Base-by-base conservation (phyloP, 30 jellyfish, hydroid and myxozoan genomes). In the Rhopilema esculentum region DNA sequence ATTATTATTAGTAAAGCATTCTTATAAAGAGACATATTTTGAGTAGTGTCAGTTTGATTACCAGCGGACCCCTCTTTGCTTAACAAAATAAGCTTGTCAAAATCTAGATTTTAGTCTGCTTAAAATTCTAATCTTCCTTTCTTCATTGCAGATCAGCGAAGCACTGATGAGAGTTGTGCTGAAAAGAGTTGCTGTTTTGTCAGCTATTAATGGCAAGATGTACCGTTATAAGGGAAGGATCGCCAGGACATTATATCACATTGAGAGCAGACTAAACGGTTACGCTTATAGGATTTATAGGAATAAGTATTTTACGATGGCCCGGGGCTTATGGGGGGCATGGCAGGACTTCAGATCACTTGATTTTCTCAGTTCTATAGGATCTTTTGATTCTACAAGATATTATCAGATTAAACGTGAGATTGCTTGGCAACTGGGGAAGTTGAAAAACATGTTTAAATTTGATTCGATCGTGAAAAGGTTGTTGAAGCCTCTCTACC, bases 401-500 rank as follows among this genome's bases (percentile, higher is more conserved):
- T 77, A 19, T n/a, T n/a, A n/a, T 4, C 49, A 65, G 15, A 77
- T 77, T 8, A 40, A 6, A 40, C 6, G 57, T 2, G 57, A 12
- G 57, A 2, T 40, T 2, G 6, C 57, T 16, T 77, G 28, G 52
- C n/a, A 26, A 61, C 27, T 77, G 19, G 33, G 8, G 6, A 8
- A 1, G 22, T 33, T 70, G 29, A 52, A 33, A 27, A 17, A 28
- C 17, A 69, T 15, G 32, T 66, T 83, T 67, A 52, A 49, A 15
- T 72, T 52, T 6, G 20, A 79, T 19, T 49, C 33, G 68, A 25
- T 83, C 19, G n/a, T 61, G 32, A 33, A 66, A 12, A 49, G 92
- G 32, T 69, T 83, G 23, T 29, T 26, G 31, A 70, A 51, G 62
- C 86, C 92, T 17, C 31, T 83, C 28, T 83, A 83, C 79, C 92